Evolutionary conservation across 2,888 invertebrate species (phyloP).

Genomic region (Drosophila maculinotata): DNA sequence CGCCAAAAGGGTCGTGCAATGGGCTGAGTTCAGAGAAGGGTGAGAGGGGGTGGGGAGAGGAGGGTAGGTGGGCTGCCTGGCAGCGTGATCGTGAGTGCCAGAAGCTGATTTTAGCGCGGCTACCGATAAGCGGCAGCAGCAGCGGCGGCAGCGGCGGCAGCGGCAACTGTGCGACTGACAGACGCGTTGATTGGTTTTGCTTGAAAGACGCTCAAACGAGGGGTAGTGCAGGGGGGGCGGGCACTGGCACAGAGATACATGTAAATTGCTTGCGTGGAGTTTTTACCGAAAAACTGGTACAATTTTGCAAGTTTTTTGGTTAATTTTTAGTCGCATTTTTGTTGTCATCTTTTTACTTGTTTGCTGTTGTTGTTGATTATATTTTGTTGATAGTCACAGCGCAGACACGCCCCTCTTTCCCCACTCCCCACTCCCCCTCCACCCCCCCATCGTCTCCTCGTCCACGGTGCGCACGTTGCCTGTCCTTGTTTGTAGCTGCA

Average conservation of each 20-base stretch:
- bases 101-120: constrained; percentile 81
- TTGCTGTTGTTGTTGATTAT: constrained; percentile 54
- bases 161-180: constrained; percentile 67
- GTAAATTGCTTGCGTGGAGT: constrained; percentile 74
- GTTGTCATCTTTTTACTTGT: constrained; percentile 18
- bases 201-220: background rate
- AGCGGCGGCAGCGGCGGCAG: constrained; percentile 20
- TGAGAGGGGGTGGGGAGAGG: background rate
- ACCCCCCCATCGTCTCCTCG: background rate
- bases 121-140: constrained; percentile 81
- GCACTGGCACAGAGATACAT: constrained; percentile 71
- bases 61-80: constrained; percentile 13
- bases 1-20: constrained; percentile 62
- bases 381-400: constrained; percentile 73
- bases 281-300: constrained; percentile 53
- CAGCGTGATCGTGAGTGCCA: constrained; percentile 82
- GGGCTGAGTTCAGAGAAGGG: background rate
- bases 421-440: background rate
- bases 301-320: constrained; percentile 56
- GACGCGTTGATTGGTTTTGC: constrained; percentile 83
- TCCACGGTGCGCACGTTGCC: background rate
- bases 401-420: constrained; percentile 44
- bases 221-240: background rate
- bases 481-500: constrained; percentile 40
- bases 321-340: constrained; percentile 36